A percentile compares a stretch with the other conserved stretches of the same genome.
These are phyloP conservation scores for Coptodon rendalli DNA, from an alignment of 2,113 vertebrate species.

Conservation along the genomic window DNA sequence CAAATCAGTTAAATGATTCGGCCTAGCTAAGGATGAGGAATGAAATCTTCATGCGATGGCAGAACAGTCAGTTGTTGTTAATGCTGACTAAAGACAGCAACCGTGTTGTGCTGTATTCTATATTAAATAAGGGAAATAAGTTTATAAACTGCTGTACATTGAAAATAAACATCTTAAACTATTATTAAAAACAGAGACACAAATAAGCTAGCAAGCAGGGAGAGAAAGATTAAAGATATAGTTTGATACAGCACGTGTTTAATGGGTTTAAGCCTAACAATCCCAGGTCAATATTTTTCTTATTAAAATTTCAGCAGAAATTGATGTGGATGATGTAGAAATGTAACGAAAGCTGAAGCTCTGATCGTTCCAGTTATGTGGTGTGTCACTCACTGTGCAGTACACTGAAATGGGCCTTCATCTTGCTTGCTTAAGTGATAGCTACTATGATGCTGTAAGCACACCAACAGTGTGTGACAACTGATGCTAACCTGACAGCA, in stretches of 20 bases:
- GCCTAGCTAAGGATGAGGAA: not conserved
- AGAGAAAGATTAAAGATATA: not conserved
- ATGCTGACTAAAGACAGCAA: not conserved
- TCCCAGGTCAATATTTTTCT: not conserved
- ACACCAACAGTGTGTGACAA: not conserved
- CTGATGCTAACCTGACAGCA: not conserved
- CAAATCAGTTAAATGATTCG: slow-evolving; percentile 27
- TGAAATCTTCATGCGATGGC: not conserved
- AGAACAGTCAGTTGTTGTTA: slow-evolving; percentile 1
- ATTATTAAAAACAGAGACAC: not conserved
- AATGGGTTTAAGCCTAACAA: not conserved
- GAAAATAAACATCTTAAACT: not conserved
- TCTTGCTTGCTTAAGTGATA: not conserved
- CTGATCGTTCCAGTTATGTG: not conserved
- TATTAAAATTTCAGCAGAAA: not conserved
- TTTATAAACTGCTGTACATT: not conserved
- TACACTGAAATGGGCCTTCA: not conserved
- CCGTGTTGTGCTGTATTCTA: not conserved
- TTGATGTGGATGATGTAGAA: not conserved
- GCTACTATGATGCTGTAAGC: not conserved
- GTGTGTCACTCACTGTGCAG: not conserved
- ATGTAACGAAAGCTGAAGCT: not conserved
- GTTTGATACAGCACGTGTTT: not conserved
- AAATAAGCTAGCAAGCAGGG: not conserved
- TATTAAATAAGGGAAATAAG: not conserved